Conservation (phyloP, 2,113 vertebrate genomes). For the Nyctibius bracteatus region DNA sequence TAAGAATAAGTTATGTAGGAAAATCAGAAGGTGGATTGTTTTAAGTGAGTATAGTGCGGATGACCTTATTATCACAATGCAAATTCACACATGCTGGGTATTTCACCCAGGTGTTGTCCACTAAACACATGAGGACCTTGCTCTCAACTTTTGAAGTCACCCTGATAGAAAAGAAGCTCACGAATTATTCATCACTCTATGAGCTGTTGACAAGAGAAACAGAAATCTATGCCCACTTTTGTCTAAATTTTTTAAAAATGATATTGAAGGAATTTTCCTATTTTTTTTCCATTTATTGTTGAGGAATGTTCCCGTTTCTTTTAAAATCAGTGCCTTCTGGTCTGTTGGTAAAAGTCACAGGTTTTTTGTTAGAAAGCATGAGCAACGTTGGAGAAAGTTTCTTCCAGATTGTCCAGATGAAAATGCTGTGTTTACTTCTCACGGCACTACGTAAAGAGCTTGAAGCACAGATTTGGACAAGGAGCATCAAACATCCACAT, state of each 20-base stretch:
- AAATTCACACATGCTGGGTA: not conserved
- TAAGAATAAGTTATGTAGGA: not conserved
- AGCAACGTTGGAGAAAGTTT: not conserved
- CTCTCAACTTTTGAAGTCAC: not conserved
- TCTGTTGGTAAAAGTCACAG: not conserved
- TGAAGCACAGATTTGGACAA: not conserved
- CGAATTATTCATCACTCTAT: not conserved
- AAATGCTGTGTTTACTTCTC: not conserved
- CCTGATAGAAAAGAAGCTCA: not conserved
- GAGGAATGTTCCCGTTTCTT: not conserved
- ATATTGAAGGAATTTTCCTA: not conserved
- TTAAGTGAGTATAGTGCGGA: not conserved
- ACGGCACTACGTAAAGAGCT: not conserved
- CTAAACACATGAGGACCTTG: not conserved
- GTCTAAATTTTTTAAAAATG: not conserved
- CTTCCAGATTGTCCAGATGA: not conserved
- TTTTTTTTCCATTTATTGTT: not conserved
- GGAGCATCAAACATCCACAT: not conserved
- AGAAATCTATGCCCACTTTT: not conserved
- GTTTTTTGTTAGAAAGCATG: not conserved
- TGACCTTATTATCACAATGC: not conserved
- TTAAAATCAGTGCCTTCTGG: not conserved
- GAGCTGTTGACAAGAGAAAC: not conserved
- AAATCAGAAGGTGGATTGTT: not conserved
- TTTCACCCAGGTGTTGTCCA: not conserved